phyloP scores from a whole-genome alignment of 1,140 invertebrate species.

The Fopius arisanus region DNA sequence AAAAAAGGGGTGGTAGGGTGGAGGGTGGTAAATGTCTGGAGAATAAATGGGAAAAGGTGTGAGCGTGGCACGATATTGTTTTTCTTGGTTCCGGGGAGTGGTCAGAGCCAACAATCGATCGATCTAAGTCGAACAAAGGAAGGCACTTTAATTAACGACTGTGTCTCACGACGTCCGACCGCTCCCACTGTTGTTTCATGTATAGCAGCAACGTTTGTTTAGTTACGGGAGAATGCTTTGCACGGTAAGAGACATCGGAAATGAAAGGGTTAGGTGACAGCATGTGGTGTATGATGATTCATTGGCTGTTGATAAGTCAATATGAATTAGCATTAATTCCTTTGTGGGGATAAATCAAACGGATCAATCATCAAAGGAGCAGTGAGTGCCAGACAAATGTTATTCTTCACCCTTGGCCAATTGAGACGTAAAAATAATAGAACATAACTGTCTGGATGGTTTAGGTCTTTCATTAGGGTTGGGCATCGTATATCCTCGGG shows the following conservation, averaged over 20 bases:
- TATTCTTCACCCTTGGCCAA: neutral
- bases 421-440: neutral
- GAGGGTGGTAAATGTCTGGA: neutral
- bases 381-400: neutral
- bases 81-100: constrained; percentile 31
- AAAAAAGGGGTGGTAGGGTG: too few relatives aligned
- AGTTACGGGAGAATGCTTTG: constrained; percentile 34
- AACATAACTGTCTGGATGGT: neutral
- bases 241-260: neutral
- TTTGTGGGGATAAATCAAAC: constrained; percentile 35
- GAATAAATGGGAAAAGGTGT: constrained; percentile 31
- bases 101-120: constrained; percentile 48
- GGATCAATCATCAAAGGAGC: constrained; percentile 49
- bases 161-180: constrained; percentile 39
- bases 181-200: neutral
- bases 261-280: constrained; percentile 32
- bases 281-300: constrained; percentile 42
- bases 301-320: constrained; percentile 55
- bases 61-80: constrained; percentile 20
- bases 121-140: constrained; percentile 55
- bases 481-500: constrained; percentile 50
- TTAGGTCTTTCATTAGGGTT: constrained; percentile 53
- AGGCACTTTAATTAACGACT: constrained; percentile 55
- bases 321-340: constrained; percentile 55
- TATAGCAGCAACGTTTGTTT: constrained; percentile 31